Percentiles rank a stretch among this genome's conserved stretches.
phyloP scores from a whole-genome alignment of 2,113 vertebrate species.

The Hiodon alosoides region DNA sequence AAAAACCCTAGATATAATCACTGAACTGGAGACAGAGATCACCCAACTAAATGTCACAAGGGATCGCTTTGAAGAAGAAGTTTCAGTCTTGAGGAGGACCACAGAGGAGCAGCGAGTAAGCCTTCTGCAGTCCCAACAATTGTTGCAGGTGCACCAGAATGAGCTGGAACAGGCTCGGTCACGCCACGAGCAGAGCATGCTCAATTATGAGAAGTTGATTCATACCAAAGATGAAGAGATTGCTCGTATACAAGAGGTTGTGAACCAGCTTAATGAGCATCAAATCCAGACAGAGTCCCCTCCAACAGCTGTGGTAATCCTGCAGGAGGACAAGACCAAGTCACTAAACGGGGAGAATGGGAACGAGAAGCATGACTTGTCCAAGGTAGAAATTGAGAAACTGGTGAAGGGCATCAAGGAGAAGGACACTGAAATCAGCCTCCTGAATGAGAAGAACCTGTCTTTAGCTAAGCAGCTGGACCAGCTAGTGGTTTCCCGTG shows the following conservation, averaged over 20 bases:
- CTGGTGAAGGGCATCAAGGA: conserved; percentile 88
- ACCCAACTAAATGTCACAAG: conserved; percentile 71
- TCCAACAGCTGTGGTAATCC: conserved; percentile 60
- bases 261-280: conserved; percentile 68
- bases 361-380: conserved; percentile 92
- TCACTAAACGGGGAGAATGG: conserved; percentile 81
- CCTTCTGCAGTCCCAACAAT: conserved; percentile 67
- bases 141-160: conserved; percentile 73
- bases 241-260: conserved; percentile 65
- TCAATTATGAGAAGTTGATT: conserved; percentile 73
- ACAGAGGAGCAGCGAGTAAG: conserved; percentile 76
- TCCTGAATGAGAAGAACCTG: conserved; percentile 89
- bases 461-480: conserved; percentile 80
- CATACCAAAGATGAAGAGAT: conserved; percentile 84
- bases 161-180: conserved; percentile 77
- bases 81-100: conserved; percentile 62
- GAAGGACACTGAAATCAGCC: conserved; percentile 85
- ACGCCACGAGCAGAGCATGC: conserved; percentile 75
- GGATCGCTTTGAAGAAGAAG: conserved; percentile 72
- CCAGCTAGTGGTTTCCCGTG: conserved; percentile 73
- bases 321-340: conserved; percentile 82
- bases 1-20: conserved; percentile 76
- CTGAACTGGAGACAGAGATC: conserved; percentile 86
- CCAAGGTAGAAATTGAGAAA: conserved; percentile 85
- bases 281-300: conserved; percentile 61